Percentiles rank a stretch among this genome's conserved stretches.
phyloP scores from a whole-genome alignment of 2,888 invertebrate species.

The Drosophila cognata region DNA sequence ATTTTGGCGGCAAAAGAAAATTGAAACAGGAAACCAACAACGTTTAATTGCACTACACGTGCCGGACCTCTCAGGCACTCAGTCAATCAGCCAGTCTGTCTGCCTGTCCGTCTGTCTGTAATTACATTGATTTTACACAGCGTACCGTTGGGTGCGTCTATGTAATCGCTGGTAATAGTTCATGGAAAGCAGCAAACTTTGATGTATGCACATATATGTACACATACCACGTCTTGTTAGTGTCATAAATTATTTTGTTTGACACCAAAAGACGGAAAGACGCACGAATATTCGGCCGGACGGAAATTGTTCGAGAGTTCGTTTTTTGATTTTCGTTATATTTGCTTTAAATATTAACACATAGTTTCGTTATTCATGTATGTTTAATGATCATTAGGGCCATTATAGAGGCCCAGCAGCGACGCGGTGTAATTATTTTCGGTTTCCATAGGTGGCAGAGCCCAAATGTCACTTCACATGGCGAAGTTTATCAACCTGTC shows the following conservation, averaged over 20 bases:
- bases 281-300: constrained; percentile 3
- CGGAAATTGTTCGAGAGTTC: constrained; percentile 1
- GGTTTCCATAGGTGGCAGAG: constrained; percentile 15
- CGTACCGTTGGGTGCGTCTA: constrained; percentile 53
- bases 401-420: constrained; percentile 52
- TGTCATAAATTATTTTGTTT: constrained; percentile 74
- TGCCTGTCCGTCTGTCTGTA: constrained; percentile 32
- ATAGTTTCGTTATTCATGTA: constrained; percentile 50
- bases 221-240: constrained; percentile 29
- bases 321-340: constrained; percentile 48
- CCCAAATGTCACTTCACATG: constrained; percentile 71
- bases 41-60: constrained; percentile 58
- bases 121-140: constrained; percentile 75
- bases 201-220: constrained; percentile 5
- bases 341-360: constrained; percentile 75
- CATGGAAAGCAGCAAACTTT: constrained; percentile 44
- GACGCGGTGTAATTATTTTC: constrained; percentile 58
- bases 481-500: constrained; percentile 69
- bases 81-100: background rate
- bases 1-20: constrained; percentile 57
- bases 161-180: constrained; percentile 66
- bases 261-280: constrained; percentile 42
- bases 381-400: constrained; percentile 76
- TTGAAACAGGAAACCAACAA: constrained; percentile 18
- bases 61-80: constrained; percentile 27